Conservation (phyloP, 2,888 invertebrate species). For the Metallyticus violacea region DNA sequence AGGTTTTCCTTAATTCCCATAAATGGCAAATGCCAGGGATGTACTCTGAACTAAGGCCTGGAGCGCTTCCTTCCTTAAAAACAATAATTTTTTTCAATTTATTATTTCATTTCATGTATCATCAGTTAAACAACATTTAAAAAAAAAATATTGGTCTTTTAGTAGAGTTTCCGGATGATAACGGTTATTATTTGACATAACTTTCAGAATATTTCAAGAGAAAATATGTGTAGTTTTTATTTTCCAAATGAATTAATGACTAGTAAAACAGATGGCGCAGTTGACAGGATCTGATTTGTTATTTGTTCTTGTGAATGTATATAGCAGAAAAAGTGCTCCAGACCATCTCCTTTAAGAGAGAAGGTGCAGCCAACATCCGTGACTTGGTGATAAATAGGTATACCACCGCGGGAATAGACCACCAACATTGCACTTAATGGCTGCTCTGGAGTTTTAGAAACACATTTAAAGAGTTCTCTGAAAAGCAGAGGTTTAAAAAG, state of each 20-base stretch:
- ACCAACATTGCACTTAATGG: not conserved
- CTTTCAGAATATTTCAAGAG: too few relatives aligned
- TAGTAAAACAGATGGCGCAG: not conserved
- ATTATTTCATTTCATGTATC: too few relatives aligned
- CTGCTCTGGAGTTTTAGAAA: not conserved
- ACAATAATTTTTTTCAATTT: too few relatives aligned
- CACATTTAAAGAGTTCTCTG: not conserved
- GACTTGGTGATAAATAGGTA: not conserved
- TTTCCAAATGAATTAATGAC: not conserved
- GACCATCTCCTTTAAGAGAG: not conserved
- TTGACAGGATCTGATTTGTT: not conserved
- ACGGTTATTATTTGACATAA: too few relatives aligned
- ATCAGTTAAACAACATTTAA: too few relatives aligned
- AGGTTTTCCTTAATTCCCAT: too few relatives aligned
- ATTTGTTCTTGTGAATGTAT: not conserved
- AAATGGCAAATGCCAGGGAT: too few relatives aligned
- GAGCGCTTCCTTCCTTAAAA: too few relatives aligned
- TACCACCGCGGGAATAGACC: not conserved
- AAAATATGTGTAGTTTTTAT: too few relatives aligned
- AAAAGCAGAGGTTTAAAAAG: not conserved
- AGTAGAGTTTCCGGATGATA: too few relatives aligned
- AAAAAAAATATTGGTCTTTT: too few relatives aligned
- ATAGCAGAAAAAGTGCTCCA: not conserved
- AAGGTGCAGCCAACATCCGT: not conserved
- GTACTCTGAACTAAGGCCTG: too few relatives aligned